A percentile compares a stretch with the other conserved stretches of the same genome.
Conservation (phyloP, 2,797 vertebrate genomes). For the Coracias cyanogaster region DNA sequence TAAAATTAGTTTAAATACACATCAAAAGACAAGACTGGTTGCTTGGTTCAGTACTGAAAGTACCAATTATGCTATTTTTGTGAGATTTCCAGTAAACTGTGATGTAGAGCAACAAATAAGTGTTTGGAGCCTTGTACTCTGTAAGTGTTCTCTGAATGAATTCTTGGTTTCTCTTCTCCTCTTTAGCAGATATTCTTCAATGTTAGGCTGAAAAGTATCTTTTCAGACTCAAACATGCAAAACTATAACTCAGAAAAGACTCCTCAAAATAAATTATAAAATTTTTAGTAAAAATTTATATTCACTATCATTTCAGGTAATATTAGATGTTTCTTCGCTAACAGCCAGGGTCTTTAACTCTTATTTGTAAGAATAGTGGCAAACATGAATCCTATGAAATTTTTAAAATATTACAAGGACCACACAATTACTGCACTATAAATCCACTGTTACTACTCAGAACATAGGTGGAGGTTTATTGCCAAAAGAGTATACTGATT, state of each 20-base stretch:
- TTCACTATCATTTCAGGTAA: neutral
- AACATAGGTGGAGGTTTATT: neutral
- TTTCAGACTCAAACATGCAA: neutral
- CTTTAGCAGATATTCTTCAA: neutral
- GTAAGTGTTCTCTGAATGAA: neutral
- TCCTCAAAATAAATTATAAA: neutral
- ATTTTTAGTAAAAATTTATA: neutral
- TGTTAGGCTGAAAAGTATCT: neutral
- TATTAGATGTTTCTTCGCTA: neutral
- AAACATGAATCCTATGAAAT: neutral
- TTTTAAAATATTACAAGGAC: neutral
- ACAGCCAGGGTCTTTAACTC: neutral
- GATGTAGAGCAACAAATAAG: neutral
- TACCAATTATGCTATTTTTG: neutral
- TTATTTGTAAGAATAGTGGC: neutral
- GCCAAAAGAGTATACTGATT: neutral
- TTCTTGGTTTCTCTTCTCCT: neutral
- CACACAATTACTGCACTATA: neutral
- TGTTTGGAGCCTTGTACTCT: neutral
- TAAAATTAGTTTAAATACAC: neutral
- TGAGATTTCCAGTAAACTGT: neutral
- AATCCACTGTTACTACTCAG: neutral
- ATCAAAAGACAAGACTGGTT: neutral
- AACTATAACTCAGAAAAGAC: neutral
- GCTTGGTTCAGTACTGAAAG: constrained; percentile 14